These are phyloP conservation scores for Lipotes vexillifer DNA, from an alignment of 2,113 vertebrate species.

Conservation along the genomic window DNA sequence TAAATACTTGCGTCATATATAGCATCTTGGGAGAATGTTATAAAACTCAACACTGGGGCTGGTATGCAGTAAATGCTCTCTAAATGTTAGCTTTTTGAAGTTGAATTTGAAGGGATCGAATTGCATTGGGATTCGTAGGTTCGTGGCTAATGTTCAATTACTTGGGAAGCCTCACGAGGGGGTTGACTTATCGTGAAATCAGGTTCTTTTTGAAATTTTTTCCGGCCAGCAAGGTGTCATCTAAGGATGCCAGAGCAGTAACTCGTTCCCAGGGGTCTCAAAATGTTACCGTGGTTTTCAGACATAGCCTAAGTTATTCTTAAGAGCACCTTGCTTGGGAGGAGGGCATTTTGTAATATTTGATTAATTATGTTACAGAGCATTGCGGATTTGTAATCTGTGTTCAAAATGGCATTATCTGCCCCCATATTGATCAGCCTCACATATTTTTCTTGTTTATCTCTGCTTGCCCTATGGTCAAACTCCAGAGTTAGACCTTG, in stretches of 20 bases:
- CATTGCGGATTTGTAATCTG: slow-evolving; percentile 17
- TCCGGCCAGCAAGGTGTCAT: background rate
- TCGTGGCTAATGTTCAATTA: background rate
- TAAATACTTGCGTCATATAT: background rate
- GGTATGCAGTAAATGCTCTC: background rate
- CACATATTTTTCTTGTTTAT: slow-evolving; percentile 50
- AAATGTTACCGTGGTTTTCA: background rate
- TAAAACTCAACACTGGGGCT: background rate
- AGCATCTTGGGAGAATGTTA: background rate
- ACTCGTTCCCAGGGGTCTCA: background rate
- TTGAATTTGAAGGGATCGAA: background rate
- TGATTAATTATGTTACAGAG: slow-evolving; percentile 44
- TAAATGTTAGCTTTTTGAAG: background rate
- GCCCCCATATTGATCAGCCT: background rate
- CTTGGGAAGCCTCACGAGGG: background rate
- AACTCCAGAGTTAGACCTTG: slow-evolving; percentile 5
- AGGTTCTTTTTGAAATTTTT: slow-evolving; percentile 3
- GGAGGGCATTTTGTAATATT: background rate
- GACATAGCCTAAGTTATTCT: background rate
- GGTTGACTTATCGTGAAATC: background rate
- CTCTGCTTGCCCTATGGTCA: slow-evolving; percentile 26
- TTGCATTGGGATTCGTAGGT: background rate
- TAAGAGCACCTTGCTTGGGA: background rate
- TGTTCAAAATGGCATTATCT: slow-evolving; percentile 9
- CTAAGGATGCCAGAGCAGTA: background rate